A percentile compares a stretch with the other conserved stretches of the same genome.
Conservation (phyloP, 1,140 invertebrate genomes). For the Phymorhynchus buccinoides region DNA sequence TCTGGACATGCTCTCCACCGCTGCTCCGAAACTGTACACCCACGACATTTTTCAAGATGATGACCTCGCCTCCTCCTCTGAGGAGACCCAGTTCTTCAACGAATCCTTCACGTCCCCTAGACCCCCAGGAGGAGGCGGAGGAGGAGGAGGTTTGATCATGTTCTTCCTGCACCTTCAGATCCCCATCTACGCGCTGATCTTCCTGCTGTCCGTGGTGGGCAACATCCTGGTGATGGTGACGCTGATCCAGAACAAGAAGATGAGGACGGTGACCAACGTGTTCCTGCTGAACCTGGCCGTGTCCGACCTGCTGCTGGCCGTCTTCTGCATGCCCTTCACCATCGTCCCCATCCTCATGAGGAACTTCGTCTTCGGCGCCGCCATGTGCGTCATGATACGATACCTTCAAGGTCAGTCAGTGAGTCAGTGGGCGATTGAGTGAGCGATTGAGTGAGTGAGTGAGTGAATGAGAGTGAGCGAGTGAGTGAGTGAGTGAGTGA, state of each 20-base stretch:
- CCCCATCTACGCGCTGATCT: conserved; percentile 81
- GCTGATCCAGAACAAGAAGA: conserved; percentile 84
- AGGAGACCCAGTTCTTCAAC: neutral
- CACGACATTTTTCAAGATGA: neutral
- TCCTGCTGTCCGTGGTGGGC: conserved; percentile 85
- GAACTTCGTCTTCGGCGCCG: conserved; percentile 86
- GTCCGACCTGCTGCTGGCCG: conserved; percentile 84
- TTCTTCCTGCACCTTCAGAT: conserved; percentile 40
- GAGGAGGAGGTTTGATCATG: neutral
- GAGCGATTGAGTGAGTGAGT: neutral
- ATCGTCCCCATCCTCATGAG: conserved; percentile 86
- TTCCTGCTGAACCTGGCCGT: conserved; percentile 85
- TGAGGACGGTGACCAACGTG: conserved; percentile 90
- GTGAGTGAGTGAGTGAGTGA: conserved; percentile 5
- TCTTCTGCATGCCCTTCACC: conserved; percentile 92
- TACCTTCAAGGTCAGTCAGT: conserved; percentile 78
- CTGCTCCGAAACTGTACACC: neutral
- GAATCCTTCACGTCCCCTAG: neutral
- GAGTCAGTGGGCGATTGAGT: neutral
- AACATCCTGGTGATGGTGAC: conserved; percentile 87
- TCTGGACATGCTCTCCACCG: neutral
- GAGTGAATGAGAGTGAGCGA: neutral
- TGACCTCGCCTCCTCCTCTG: neutral
- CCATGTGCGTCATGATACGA: conserved; percentile 87
- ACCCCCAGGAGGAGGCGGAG: neutral